Conservation (phyloP, 2,888 invertebrate species). For the Meganola albula region DNA sequence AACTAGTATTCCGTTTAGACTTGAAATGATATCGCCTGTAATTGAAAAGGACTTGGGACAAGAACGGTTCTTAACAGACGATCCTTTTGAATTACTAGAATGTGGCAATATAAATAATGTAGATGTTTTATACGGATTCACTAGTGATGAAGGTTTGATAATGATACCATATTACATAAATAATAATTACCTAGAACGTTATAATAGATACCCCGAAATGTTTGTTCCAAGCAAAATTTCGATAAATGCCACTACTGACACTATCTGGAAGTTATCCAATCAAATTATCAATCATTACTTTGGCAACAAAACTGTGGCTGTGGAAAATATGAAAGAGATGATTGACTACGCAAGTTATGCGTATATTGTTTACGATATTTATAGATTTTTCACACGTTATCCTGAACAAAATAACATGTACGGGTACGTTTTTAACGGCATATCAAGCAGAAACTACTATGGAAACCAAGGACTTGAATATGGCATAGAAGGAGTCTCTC, state of each 20-base stretch:
- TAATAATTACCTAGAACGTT: background rate
- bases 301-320: constrained; percentile 4
- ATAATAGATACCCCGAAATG: constrained; percentile 3
- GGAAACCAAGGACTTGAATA: too few relatives aligned
- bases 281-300: constrained; percentile 10
- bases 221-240: constrained; percentile 10
- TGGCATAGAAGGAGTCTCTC: too few relatives aligned
- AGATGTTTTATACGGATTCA: constrained; percentile 2
- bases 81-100: background rate
- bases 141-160: background rate
- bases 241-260: background rate
- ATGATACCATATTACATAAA: background rate
- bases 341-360: constrained; percentile 3
- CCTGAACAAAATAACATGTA: too few relatives aligned
- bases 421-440: too few relatives aligned
- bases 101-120: constrained; percentile 1
- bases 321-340: constrained; percentile 4
- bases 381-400: constrained; percentile 5
- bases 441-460: too few relatives aligned
- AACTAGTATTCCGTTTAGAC: background rate
- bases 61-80: constrained; percentile 2
- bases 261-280: constrained; percentile 4
- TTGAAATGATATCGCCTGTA: constrained; percentile 1
- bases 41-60: constrained; percentile 4
- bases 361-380: constrained; percentile 4